phyloP scores from a whole-genome alignment of 2,888 invertebrate genomes.

The Neoascia interrupta region DNA sequence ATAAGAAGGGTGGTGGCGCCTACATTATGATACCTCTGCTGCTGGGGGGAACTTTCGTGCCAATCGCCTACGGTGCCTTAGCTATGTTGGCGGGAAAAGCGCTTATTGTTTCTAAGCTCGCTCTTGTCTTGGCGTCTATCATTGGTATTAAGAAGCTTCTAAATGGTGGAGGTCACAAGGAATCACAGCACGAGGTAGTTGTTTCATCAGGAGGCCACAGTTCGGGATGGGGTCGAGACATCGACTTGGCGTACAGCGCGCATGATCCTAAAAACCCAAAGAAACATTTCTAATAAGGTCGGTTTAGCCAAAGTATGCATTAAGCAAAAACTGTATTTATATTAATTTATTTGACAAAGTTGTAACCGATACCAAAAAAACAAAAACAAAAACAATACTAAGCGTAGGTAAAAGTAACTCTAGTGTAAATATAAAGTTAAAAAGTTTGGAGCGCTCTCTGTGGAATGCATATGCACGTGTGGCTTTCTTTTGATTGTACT shows the following conservation, averaged over 20 bases:
- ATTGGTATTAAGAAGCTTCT: conserved; percentile 92
- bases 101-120: conserved; percentile 90
- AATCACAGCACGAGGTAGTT: conserved; percentile 86
- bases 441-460: conserved; percentile 15
- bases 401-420: conserved; percentile 14
- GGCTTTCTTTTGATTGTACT: conserved; percentile 34
- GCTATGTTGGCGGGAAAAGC: conserved; percentile 92
- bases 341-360: conserved; percentile 26
- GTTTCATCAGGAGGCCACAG: conserved; percentile 85
- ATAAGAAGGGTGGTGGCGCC: conserved; percentile 84
- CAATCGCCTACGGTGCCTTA: conserved; percentile 89
- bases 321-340: conserved; percentile 18
- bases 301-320: not conserved
- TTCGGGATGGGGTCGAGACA: conserved; percentile 87
- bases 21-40: conserved; percentile 89
- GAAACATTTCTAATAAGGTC: conserved; percentile 70
- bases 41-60: conserved; percentile 89
- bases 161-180: conserved; percentile 83
- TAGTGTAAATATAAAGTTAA: conserved; percentile 41
- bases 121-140: conserved; percentile 89
- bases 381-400: not conserved
- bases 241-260: conserved; percentile 83
- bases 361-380: conserved; percentile 59
- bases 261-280: conserved; percentile 79
- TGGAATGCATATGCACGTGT: conserved; percentile 40